A percentile compares a stretch with the other conserved stretches of the same genome.
These are phyloP conservation scores for Spilosoma lubricipeda DNA, from an alignment of 2,888 invertebrate genomes.

Conservation along the genomic window DNA sequence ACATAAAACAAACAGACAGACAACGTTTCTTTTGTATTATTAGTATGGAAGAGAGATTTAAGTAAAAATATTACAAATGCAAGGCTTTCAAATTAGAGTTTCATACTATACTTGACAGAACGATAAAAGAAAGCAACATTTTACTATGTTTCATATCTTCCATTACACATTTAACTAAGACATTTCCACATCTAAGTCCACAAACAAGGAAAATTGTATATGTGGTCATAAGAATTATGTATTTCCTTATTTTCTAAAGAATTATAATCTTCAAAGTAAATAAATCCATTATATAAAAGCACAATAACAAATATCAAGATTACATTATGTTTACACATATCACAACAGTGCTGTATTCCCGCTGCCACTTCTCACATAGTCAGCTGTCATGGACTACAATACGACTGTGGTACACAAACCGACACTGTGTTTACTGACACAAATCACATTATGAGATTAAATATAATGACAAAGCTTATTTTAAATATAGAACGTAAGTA, in stretches of 20 bases:
- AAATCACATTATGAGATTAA: conserved; percentile 46
- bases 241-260: neutral
- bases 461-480: conserved; percentile 33
- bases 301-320: conserved; percentile 27
- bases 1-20: too few relatives aligned
- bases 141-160: too few relatives aligned
- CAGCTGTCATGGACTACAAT: conserved; percentile 49
- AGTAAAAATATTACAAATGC: too few relatives aligned
- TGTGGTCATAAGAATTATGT: neutral
- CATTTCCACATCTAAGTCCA: too few relatives aligned
- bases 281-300: neutral
- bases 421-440: conserved; percentile 42
- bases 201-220: neutral
- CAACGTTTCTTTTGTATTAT: too few relatives aligned
- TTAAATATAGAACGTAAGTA: conserved; percentile 20
- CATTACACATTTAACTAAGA: too few relatives aligned
- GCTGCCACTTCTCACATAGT: conserved; percentile 45
- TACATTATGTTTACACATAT: conserved; percentile 23
- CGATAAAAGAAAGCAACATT: too few relatives aligned
- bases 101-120: too few relatives aligned
- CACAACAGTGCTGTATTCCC: conserved; percentile 38
- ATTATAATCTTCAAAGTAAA: neutral
- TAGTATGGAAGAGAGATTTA: too few relatives aligned
- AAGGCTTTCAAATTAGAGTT: too few relatives aligned
- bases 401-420: conserved; percentile 35